phyloP scores from a whole-genome alignment of 1,140 invertebrate species.

The Bradynema listronoti region DNA sequence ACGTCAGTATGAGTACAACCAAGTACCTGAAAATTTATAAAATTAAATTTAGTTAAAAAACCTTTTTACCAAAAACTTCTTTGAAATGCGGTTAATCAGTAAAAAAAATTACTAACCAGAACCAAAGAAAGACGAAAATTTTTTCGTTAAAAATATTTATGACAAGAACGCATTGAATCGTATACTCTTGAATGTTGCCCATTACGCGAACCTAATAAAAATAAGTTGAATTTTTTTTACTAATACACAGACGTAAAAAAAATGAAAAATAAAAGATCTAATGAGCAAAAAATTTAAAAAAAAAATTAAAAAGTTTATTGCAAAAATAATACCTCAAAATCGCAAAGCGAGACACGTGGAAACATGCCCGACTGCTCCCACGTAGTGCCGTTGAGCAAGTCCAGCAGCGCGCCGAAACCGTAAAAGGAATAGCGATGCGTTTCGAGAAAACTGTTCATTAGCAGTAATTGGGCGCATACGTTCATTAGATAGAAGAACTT shows the following conservation, averaged over 20 bases:
- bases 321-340: conserved; percentile 59
- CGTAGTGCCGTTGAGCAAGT: conserved; percentile 42
- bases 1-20: conserved; percentile 59
- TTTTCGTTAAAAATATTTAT: conserved; percentile 64
- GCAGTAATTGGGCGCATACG: conserved; percentile 25
- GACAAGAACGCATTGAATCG: conserved; percentile 62
- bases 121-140: conserved; percentile 58
- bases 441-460: conserved; percentile 43
- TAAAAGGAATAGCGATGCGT: conserved; percentile 37
- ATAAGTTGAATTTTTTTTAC: conserved; percentile 61
- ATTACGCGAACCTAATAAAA: conserved; percentile 47
- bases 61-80: not conserved
- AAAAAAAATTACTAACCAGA: conserved; percentile 13
- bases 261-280: not conserved
- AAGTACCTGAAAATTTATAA: conserved; percentile 57
- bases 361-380: conserved; percentile 59
- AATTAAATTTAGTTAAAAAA: conserved; percentile 13
- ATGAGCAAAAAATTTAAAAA: not conserved
- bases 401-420: conserved; percentile 44
- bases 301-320: not conserved
- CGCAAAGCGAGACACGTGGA: conserved; percentile 61
- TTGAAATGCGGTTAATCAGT: not conserved
- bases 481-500: conserved; percentile 37
- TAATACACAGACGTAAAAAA: conserved; percentile 55
- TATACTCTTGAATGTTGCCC: conserved; percentile 59